Percentiles rank a stretch among this genome's conserved stretches.
These are phyloP conservation scores for Dendrolimus punctatus DNA, from an alignment of 1,140 invertebrate genomes.

Conservation along the genomic window DNA sequence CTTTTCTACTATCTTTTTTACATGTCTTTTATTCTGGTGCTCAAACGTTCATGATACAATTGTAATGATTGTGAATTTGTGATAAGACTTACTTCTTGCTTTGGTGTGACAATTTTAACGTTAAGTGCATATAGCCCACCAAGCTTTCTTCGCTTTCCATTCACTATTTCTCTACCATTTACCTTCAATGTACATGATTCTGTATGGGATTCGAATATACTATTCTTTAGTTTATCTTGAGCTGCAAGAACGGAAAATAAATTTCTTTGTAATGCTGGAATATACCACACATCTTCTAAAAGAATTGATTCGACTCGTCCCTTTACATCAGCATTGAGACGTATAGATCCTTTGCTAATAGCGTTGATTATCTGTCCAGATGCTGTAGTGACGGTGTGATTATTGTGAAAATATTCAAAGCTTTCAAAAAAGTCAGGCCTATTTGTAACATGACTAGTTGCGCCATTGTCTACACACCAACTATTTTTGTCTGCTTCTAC, in stretches of 20 bases:
- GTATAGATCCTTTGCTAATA: background rate
- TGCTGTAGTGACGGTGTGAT: background rate
- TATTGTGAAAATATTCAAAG: background rate
- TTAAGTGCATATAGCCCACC: too few relatives aligned
- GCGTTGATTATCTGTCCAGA: background rate
- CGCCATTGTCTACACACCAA: background rate
- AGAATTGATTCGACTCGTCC: background rate
- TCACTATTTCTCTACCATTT: too few relatives aligned
- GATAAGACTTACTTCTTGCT: too few relatives aligned
- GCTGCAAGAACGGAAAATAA: background rate
- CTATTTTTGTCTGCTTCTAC: background rate
- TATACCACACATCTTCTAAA: constrained; percentile 1
- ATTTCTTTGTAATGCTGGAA: background rate
- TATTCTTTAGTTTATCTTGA: background rate
- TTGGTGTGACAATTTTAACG: too few relatives aligned
- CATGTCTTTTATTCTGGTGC: too few relatives aligned
- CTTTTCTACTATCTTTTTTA: too few relatives aligned
- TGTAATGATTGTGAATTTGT: too few relatives aligned
- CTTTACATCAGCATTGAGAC: background rate
- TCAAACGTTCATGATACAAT: too few relatives aligned
- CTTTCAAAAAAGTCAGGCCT: background rate
- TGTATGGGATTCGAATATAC: background rate
- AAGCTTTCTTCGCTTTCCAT: too few relatives aligned
- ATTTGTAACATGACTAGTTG: constrained; percentile 1
- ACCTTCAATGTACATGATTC: background rate